Evolutionary conservation across 2,113 vertebrate species (phyloP).

Genomic region (Ameiurus melas): DNA sequence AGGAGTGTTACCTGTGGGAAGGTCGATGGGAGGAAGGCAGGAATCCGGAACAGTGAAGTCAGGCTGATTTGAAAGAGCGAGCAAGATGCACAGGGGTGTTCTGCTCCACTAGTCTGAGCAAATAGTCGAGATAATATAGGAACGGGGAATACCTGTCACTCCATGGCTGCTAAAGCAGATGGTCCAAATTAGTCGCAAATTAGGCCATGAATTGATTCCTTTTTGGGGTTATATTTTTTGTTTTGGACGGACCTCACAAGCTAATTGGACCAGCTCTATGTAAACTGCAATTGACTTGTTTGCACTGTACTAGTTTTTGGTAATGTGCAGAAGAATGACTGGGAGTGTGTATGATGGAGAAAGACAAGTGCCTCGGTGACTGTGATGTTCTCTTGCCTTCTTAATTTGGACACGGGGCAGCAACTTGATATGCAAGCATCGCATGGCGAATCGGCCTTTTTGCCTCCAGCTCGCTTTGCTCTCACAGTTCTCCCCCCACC

Average conservation of each 20-base stretch:
- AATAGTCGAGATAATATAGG: slow-evolving; percentile 52
- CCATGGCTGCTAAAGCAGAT: slow-evolving; percentile 51
- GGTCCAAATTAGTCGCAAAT: slow-evolving; percentile 57
- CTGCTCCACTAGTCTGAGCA: slow-evolving; percentile 46
- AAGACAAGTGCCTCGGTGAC: not conserved
- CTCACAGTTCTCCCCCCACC: too few species aligned
- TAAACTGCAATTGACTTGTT: slow-evolving; percentile 53
- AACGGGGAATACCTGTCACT: slow-evolving; percentile 56
- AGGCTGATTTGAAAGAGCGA: slow-evolving; percentile 7
- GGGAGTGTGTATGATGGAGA: not conserved
- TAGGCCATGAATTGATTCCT: slow-evolving; percentile 55
- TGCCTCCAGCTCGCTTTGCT: slow-evolving; percentile 5
- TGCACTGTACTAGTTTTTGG: slow-evolving; percentile 10
- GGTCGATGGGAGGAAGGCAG: slow-evolving; percentile 35
- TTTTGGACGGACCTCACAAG: slow-evolving; percentile 40
- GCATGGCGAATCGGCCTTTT: slow-evolving; percentile 18
- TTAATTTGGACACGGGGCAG: not conserved
- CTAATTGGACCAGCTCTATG: slow-evolving; percentile 45
- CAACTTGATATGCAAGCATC: slow-evolving; percentile 18
- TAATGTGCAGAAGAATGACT: not conserved
- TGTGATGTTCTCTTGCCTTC: not conserved
- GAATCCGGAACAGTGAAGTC: slow-evolving; percentile 8
- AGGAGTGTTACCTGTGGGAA: slow-evolving; percentile 45
- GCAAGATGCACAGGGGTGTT: slow-evolving; percentile 42
- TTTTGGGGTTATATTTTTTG: not conserved